phyloP scores from a whole-genome alignment of 2,888 invertebrate species.

The Horisme vitalbata region DNA sequence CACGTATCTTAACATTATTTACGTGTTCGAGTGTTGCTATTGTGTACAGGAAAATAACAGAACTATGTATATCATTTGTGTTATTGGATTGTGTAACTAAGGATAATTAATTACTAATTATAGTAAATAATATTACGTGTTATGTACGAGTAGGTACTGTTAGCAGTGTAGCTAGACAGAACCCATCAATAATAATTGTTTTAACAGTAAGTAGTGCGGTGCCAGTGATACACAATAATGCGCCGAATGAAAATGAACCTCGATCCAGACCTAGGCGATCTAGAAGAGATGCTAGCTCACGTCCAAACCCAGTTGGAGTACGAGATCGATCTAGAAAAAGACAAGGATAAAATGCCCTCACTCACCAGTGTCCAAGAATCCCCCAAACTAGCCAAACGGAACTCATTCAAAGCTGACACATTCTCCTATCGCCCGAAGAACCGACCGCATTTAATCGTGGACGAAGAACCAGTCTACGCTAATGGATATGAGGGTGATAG shows the following conservation, averaged over 20 bases:
- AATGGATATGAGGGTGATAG: conserved; percentile 48
- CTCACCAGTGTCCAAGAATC: conserved; percentile 66
- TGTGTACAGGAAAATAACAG: not conserved
- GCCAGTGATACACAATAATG: conserved; percentile 44
- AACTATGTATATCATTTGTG: not conserved
- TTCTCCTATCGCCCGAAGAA: conserved; percentile 54
- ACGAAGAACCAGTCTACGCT: conserved; percentile 38
- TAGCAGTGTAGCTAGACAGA: not conserved
- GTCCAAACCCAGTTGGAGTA: conserved; percentile 75
- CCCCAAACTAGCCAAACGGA: conserved; percentile 61
- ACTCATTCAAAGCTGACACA: conserved; percentile 52
- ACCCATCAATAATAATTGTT: conserved; percentile 21
- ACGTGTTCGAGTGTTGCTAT: not conserved
- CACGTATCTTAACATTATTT: conserved; percentile 22
- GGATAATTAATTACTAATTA: not conserved
- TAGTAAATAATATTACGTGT: no score
- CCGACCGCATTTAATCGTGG: conserved; percentile 48
- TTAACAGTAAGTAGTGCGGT: conserved; percentile 1
- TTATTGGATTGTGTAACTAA: not conserved
- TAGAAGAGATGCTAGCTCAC: conserved; percentile 77
- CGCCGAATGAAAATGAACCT: conserved; percentile 65
- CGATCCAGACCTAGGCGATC: conserved; percentile 72
- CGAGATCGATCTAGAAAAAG: conserved; percentile 71
- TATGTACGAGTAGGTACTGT: no score
- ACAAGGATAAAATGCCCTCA: conserved; percentile 60